phyloP scores from a whole-genome alignment of 2,797 vertebrate species.

The Poecilia wingei region DNA sequence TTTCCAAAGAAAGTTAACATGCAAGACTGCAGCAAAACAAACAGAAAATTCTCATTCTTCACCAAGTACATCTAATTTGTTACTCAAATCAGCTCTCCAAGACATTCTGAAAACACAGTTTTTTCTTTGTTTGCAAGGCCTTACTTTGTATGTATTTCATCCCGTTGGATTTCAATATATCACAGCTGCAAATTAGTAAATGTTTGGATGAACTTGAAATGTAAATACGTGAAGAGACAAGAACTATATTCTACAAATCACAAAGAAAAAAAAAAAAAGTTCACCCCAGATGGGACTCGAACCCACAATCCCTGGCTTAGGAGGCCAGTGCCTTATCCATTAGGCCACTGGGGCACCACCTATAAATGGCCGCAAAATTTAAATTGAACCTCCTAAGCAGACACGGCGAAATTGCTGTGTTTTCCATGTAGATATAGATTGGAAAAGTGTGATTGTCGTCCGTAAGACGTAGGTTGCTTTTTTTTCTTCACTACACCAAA shows the following conservation, averaged over 20 bases:
- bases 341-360: conserved; percentile 59
- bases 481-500: no score
- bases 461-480: neutral
- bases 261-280: neutral
- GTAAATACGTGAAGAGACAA: neutral
- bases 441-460: neutral
- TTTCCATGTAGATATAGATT: neutral
- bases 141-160: neutral
- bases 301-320: conserved; percentile 81
- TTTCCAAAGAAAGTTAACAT: neutral
- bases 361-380: accelerated
- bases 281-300: conserved; percentile 75
- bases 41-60: neutral
- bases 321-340: conserved; percentile 79
- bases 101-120: neutral
- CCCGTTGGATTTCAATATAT: neutral
- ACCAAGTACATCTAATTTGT: neutral
- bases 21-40: neutral
- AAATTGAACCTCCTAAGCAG: neutral
- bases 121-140: neutral
- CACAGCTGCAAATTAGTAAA: neutral
- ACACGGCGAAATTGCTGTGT: neutral
- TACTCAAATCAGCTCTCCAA: neutral
- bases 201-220: neutral
- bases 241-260: no score